A percentile compares a stretch with the other conserved stretches of the same genome.
These are phyloP conservation scores for Pyrrhia umbra DNA, from an alignment of 2,888 invertebrate genomes.

Conservation along the genomic window DNA sequence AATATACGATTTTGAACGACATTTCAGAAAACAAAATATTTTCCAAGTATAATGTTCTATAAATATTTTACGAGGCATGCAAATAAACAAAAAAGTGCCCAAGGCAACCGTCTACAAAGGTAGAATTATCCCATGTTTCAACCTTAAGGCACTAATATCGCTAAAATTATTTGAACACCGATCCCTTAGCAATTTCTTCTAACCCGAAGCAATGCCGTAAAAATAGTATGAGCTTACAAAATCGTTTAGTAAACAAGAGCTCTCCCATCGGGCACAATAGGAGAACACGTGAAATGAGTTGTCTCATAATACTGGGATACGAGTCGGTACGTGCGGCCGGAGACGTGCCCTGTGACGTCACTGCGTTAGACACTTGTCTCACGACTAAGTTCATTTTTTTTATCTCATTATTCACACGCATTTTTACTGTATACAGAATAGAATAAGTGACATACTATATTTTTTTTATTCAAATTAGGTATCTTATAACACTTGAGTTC, in stretches of 20 bases:
- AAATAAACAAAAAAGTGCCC: background rate
- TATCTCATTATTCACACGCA: background rate
- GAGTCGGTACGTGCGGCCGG: conserved; percentile 57
- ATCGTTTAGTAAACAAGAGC: conserved; percentile 75
- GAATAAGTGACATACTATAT: background rate
- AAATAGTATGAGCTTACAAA: conserved; percentile 64
- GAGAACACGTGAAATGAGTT: conserved; percentile 86
- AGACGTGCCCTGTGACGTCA: conserved; percentile 43
- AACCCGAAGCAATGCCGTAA: conserved; percentile 43
- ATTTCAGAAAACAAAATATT: no score
- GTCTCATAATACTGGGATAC: conserved; percentile 82
- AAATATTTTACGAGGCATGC: background rate
- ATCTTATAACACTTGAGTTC: conserved; percentile 1
- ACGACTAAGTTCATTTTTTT: no score
- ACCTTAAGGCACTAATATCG: conserved; percentile 15
- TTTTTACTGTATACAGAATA: background rate
- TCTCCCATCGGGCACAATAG: conserved; percentile 73
- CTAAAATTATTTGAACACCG: conserved; percentile 18
- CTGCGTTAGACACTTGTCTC: conserved; percentile 33
- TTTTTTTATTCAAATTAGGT: background rate
- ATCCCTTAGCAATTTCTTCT: conserved; percentile 44
- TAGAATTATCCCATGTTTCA: conserved; percentile 1
- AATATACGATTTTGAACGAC: no score
- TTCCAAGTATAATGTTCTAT: no score
- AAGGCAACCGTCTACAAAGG: background rate